These are phyloP conservation scores for Euphonia xanthogaster DNA, from an alignment of 2,797 vertebrate species.

Conservation along the genomic window DNA sequence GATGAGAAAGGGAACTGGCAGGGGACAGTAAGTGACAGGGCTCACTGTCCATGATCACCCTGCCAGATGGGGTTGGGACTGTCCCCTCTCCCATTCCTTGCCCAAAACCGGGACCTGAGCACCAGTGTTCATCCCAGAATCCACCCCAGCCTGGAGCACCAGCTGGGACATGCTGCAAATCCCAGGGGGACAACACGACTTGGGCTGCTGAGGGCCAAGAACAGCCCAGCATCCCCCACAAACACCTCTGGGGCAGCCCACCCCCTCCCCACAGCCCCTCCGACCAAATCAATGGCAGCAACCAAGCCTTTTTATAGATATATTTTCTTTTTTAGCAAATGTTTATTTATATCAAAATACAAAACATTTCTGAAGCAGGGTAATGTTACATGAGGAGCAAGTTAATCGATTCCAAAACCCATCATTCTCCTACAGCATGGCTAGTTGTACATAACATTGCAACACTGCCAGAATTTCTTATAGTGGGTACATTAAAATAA, in stretches of 20 bases:
- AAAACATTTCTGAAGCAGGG: constrained; percentile 89
- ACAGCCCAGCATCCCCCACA: not conserved
- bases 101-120: not conserved
- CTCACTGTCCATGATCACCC: not conserved
- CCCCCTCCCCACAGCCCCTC: not conserved
- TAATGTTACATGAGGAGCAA: constrained; percentile 85
- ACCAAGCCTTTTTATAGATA: too few species aligned
- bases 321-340: constrained; percentile 74
- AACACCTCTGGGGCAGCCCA: not conserved
- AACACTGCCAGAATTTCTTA: constrained; percentile 66
- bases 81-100: not conserved
- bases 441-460: constrained; percentile 58
- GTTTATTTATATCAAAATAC: constrained; percentile 93
- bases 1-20: not conserved
- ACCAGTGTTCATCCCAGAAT: not conserved
- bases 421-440: constrained; percentile 63
- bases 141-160: not conserved
- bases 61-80: fast-evolving
- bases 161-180: not conserved
- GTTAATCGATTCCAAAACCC: constrained; percentile 67
- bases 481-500: constrained; percentile 41
- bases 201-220: not conserved
- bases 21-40: not conserved
- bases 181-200: fast-evolving
- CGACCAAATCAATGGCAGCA: fast-evolving